Percentiles rank a stretch among this genome's conserved stretches.
Conservation (phyloP, 2,797 vertebrate genomes). For the Calcarius lapponicus region DNA sequence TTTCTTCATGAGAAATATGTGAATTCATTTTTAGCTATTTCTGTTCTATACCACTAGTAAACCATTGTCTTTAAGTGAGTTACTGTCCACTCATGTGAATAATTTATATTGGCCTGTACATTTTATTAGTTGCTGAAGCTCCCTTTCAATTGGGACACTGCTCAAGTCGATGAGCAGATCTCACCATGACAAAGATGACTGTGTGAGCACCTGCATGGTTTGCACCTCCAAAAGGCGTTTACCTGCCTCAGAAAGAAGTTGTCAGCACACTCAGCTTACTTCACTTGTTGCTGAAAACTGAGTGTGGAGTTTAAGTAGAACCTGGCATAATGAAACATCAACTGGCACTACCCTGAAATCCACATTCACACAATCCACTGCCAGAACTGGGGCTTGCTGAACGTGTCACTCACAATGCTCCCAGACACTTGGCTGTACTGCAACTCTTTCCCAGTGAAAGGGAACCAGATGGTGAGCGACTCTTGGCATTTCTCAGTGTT, state of each 20-base stretch:
- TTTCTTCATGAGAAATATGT: background rate
- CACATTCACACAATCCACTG: slow-evolving; percentile 18
- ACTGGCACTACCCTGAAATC: slow-evolving; percentile 48
- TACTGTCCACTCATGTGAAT: background rate
- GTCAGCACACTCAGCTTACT: background rate
- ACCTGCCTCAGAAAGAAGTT: background rate
- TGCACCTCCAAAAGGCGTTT: background rate
- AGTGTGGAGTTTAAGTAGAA: slow-evolving; percentile 17
- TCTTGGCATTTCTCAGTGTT: slow-evolving; percentile 42
- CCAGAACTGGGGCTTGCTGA: slow-evolving; percentile 46
- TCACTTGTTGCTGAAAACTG: slow-evolving; percentile 7
- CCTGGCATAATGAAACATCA: slow-evolving; percentile 24
- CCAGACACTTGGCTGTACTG: slow-evolving; percentile 34
- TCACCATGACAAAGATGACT: background rate
- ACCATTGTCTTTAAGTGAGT: background rate
- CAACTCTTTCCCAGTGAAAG: slow-evolving; percentile 7
- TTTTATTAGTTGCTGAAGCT: background rate
- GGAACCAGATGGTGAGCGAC: slow-evolving; percentile 49
- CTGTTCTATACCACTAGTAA: background rate
- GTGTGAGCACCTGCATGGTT: background rate
- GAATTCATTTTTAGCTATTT: background rate
- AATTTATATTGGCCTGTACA: background rate
- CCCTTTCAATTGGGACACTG: background rate
- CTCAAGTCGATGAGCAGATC: background rate
- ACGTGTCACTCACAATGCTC: slow-evolving; percentile 28